Conservation (phyloP, 2,888 invertebrate species). For the Neoaliturus tenellus region DNA sequence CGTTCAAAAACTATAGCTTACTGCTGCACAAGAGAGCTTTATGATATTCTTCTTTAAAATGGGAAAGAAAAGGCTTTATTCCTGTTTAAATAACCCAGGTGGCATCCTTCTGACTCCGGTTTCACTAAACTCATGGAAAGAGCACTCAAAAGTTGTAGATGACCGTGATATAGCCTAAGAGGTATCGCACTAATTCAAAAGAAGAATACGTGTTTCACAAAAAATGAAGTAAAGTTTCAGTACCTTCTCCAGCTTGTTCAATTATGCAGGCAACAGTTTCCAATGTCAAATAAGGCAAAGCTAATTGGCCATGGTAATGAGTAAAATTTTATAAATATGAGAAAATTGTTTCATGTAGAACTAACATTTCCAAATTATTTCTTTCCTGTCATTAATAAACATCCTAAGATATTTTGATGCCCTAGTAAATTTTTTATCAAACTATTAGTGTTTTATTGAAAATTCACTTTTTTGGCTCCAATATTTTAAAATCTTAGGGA, state of each 20-base stretch:
- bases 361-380: no score
- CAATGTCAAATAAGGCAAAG: neutral
- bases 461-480: no score
- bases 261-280: neutral
- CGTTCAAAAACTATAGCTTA: neutral
- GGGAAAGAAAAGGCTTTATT: neutral
- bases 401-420: no score
- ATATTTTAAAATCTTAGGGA: no score
- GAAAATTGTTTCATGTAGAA: no score
- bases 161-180: neutral
- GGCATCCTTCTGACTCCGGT: neutral
- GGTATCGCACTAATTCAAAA: neutral
- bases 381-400: no score
- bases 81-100: neutral
- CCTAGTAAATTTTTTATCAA: no score
- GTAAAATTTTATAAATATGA: no score
- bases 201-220: neutral
- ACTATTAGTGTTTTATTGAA: no score
- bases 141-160: neutral
- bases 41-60: neutral
- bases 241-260: constrained; percentile 4
- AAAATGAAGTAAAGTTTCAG: constrained; percentile 1
- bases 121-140: neutral
- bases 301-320: no score
- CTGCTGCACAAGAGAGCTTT: neutral